A percentile compares a stretch with the other conserved stretches of the same genome.
These are phyloP conservation scores for Guaruba guarouba DNA, from an alignment of 2,113 vertebrate species.

Conservation along the genomic window DNA sequence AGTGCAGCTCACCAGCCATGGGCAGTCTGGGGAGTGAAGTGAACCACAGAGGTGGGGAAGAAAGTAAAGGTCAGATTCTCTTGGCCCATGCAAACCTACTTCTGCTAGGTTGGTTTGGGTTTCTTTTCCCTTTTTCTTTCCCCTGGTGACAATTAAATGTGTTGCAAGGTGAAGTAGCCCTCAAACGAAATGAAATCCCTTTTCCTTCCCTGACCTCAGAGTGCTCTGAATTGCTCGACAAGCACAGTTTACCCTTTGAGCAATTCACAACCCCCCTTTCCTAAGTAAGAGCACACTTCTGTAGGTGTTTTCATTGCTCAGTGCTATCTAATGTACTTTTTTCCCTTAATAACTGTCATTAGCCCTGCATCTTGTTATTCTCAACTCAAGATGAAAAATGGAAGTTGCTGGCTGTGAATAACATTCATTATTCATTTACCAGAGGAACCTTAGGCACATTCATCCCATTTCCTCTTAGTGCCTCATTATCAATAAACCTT, in stretches of 20 bases:
- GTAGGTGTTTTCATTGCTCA: background rate
- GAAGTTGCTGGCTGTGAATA: background rate
- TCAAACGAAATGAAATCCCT: background rate
- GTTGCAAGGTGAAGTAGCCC: background rate
- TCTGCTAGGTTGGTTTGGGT: background rate
- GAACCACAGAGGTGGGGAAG: background rate
- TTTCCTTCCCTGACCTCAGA: background rate
- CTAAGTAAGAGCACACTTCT: background rate
- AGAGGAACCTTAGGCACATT: background rate
- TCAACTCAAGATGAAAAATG: background rate
- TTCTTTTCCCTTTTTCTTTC: background rate
- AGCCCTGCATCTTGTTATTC: background rate
- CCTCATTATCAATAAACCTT: slow-evolving; percentile 37
- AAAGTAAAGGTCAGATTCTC: background rate
- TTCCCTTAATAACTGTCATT: background rate
- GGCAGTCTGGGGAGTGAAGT: background rate
- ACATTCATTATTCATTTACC: background rate
- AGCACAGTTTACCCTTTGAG: background rate
- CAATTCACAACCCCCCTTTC: background rate
- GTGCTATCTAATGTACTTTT: background rate
- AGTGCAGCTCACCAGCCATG: background rate
- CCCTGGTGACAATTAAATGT: background rate
- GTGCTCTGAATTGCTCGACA: background rate
- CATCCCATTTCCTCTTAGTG: slow-evolving; percentile 4
- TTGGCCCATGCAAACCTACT: background rate